Base-by-base conservation (phyloP, 2,113 vertebrate species). In the Megatriorchis doriae region DNA sequence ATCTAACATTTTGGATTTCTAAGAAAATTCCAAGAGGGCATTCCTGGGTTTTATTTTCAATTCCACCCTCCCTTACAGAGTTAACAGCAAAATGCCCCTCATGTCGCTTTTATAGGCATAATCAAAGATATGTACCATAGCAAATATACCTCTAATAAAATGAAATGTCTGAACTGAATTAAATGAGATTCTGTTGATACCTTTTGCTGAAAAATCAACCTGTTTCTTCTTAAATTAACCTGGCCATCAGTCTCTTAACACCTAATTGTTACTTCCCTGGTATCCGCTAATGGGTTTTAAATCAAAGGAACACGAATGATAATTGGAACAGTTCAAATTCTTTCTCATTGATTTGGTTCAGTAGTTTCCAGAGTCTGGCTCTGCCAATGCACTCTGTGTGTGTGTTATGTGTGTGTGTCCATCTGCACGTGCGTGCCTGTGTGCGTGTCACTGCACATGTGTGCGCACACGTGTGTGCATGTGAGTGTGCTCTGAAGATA, bases 141-240 rank as follows among this genome's bases (percentile, higher is more conserved):
- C 90, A 87, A 85, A 91, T 75, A 45, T 34, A 50, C 71, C 62
- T 47, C 59, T 73, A 91, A 93, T 81, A 43, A 88, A 81, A 95
- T 50, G 34, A 94, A 93, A 79, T 10, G 47, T 80, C 75, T 75
- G 72, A 75, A 80, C 48, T 86, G 47, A 91, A 87, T 86, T 91
- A 80, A 95, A 94, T 68, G 48, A 90, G 65, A 75, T 72, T 74
- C 61, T 72, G 71, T 52, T 89, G 89, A 83, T 96, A 58, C 25
- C 82, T 80, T 93, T 85, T 58, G 62, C 85, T 78, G 71, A 16
- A 86, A 88, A 93, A 86, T 93, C 85, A 93, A 62, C 79, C 36
- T 48, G 29, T 73, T 96, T 85, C 87, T 90, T 83, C 85, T 82
- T 80, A 93, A 95, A 91, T 95, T 91, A 93, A 87, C 92, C 58